Percentiles rank a stretch among this genome's conserved stretches.
Evolutionary conservation across 2,113 vertebrate genomes (phyloP).

Genomic region (Sula dactylatra): DNA sequence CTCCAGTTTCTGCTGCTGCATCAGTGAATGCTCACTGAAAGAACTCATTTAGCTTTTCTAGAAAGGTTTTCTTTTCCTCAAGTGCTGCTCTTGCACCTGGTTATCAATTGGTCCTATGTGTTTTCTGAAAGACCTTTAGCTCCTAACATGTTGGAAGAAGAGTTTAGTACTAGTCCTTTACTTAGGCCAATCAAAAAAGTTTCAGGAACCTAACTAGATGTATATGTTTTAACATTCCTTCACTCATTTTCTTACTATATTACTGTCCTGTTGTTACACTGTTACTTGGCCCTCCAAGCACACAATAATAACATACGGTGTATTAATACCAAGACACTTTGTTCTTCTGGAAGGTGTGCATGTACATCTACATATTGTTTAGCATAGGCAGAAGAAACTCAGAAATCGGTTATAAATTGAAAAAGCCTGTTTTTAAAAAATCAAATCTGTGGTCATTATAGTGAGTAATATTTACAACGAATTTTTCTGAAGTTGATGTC

Average conservation of each 20-base stretch:
- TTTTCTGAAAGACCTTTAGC: not conserved
- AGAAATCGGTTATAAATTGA: not conserved
- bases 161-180: not conserved
- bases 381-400: not conserved
- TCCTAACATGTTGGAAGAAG: not conserved
- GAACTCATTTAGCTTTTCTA: not conserved
- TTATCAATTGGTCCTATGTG: not conserved
- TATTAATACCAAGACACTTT: not conserved
- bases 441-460: not conserved
- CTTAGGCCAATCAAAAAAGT: not conserved
- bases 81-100: not conserved
- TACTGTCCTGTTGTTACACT: rapidly evolving
- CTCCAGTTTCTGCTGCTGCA: not conserved
- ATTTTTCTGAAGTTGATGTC: not conserved
- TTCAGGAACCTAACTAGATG: not conserved
- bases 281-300: not conserved
- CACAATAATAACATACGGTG: not conserved
- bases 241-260: not conserved
- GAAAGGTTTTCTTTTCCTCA: not conserved
- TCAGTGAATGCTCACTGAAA: not conserved
- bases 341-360: not conserved
- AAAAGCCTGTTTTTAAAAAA: not conserved
- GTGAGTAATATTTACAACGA: not conserved
- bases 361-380: not conserved
- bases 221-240: not conserved